Evolutionary conservation across 2,888 invertebrate species (phyloP).

Genomic region (Orgyia antiqua): DNA sequence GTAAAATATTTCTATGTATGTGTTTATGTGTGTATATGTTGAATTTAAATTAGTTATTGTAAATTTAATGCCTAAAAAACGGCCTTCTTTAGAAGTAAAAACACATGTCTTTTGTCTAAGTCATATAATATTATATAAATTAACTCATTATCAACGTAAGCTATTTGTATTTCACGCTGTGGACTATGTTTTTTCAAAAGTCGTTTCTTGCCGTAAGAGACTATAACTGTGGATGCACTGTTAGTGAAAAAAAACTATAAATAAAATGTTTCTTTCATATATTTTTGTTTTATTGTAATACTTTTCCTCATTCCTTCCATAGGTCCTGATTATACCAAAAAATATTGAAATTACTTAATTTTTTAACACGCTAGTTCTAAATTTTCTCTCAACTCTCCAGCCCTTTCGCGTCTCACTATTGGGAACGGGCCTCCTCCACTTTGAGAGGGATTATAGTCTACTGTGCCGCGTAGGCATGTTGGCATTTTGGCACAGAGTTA

Average conservation of each 20-base stretch:
- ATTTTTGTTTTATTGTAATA: constrained; percentile 33
- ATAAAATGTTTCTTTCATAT: constrained; percentile 72
- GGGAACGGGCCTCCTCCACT: no score
- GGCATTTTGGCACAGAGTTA: no score
- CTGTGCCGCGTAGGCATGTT: no score
- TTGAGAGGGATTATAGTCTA: no score
- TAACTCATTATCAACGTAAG: constrained; percentile 44
- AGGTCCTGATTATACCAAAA: background rate
- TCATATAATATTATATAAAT: constrained; percentile 13
- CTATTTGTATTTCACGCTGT: constrained; percentile 64
- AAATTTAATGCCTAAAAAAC: constrained; percentile 50
- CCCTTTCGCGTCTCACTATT: no score
- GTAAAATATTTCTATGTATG: constrained; percentile 17
- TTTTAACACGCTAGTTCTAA: no score
- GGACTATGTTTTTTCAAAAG: no score
- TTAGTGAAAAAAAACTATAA: constrained; percentile 60
- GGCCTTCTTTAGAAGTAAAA: constrained; percentile 55
- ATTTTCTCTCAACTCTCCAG: no score
- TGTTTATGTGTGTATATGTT: no score
- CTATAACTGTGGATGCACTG: constrained; percentile 69
- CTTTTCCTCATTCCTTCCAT: no score
- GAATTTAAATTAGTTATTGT: constrained; percentile 18
- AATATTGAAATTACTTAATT: no score
- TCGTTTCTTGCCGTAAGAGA: constrained; percentile 48
- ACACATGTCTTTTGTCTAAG: constrained; percentile 41